Base-by-base conservation (phyloP, 2,113 vertebrate genomes). In the Tragelaphus scriptus region DNA sequence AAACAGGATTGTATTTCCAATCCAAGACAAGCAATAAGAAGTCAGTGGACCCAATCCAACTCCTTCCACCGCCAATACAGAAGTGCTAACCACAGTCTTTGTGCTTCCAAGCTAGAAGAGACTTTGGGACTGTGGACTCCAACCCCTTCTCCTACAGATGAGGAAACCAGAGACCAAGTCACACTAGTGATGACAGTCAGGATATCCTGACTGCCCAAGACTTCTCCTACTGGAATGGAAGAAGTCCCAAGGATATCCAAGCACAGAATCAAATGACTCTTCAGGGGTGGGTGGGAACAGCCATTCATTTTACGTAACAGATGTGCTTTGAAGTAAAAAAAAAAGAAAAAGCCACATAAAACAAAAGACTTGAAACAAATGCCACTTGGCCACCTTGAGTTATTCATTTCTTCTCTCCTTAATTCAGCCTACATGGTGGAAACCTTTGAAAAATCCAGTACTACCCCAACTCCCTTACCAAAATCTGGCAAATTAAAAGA, bases 311-410 rank as follows among this genome's bases (percentile, higher is more conserved):
- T 85, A 82, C 49, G 28, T 85, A 81, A 86, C 26, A 91, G 15
- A 49, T 53, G 58, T 5, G 6, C 5, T 81, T 51, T 61, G 21
- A 36, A 79, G 32, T 59, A 55, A 75, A 94, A 71, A 94, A 71
- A 68, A 40, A 92, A 85, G 47, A 88, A 92, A 95, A 75, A 7
- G 16, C 26, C 30, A 84, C 16, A 28, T 47, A 49, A 94, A 63
- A 89, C 61, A 58, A 81, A 44, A 82, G 47, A 79, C 30, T 85
- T 97, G 30, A 86, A 89, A 96, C 47, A 96, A 89, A 96, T 44
- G 13, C 49, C 80, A 86, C 21, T 44, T 13, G 26, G 36, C 9
- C 44, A 61, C 16, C 14, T 47, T 82, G 21, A 95, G 7, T 56
- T 95, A 59, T 30, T 86, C 71, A 32, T 53, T 95, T n/a, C 12